Percentiles rank a stretch among this genome's conserved stretches.
Evolutionary conservation across 1,140 invertebrate genomes (phyloP).

Genomic region (Camponotus vicinus): DNA sequence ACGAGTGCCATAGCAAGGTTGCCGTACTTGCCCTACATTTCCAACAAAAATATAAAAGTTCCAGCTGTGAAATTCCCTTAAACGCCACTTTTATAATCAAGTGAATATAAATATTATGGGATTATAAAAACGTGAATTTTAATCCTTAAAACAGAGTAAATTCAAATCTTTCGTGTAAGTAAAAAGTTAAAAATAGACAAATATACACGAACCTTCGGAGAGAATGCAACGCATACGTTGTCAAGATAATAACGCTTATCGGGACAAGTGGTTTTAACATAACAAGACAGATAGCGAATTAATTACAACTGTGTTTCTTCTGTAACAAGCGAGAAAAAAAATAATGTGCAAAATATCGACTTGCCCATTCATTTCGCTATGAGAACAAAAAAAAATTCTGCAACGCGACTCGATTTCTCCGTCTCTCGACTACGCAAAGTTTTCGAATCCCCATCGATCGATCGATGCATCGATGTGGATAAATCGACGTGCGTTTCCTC

Average conservation of each 20-base stretch:
- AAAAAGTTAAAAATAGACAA: conserved; percentile 1
- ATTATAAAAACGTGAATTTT: background rate
- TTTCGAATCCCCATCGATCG: conserved; percentile 4
- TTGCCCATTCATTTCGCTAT: background rate
- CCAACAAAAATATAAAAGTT: background rate
- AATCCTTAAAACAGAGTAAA: background rate
- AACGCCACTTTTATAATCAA: background rate
- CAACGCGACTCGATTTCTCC: background rate
- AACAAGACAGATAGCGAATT: conserved; percentile 33
- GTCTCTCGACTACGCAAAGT: background rate
- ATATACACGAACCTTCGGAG: background rate
- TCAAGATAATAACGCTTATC: conserved; percentile 46
- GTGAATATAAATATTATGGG: background rate
- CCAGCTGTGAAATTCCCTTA: background rate
- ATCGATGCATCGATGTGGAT: background rate
- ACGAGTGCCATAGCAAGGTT: background rate
- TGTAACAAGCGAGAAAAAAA: background rate
- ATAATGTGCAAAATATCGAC: background rate
- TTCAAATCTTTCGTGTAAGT: background rate
- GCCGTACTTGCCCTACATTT: conserved; percentile 6
- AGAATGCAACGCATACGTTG: background rate
- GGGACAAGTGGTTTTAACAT: conserved; percentile 23
- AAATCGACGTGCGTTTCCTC: background rate
- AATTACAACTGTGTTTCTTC: conserved; percentile 41
- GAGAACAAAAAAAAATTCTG: background rate